Percentiles rank a stretch among this genome's conserved stretches.
Evolutionary conservation across 2,888 invertebrate genomes (phyloP).

Genomic region (Buathra laborator): DNA sequence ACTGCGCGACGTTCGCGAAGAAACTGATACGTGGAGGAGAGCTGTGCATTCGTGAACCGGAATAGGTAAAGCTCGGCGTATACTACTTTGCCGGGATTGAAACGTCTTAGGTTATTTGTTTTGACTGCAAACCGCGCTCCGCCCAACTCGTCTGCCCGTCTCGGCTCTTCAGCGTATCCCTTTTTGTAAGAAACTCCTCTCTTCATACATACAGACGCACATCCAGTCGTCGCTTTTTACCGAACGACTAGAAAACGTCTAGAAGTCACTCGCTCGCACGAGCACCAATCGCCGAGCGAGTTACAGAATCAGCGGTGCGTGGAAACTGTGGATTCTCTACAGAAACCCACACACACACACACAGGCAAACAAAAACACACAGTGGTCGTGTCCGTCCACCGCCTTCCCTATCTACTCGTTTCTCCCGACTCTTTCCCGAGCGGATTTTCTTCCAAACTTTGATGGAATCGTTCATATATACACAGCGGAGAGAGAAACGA

Average conservation of each 20-base stretch:
- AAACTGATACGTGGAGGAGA: neutral
- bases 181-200: conserved; percentile 54
- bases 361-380: neutral
- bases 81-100: conserved; percentile 75
- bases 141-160: conserved; percentile 79
- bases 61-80: conserved; percentile 64
- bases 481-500: conserved; percentile 10
- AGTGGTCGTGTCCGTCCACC: neutral
- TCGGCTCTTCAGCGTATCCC: conserved; percentile 63
- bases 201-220: conserved; percentile 16
- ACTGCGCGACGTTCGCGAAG: neutral
- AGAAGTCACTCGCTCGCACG: conserved; percentile 36
- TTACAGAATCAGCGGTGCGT: conserved; percentile 64
- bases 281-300: conserved; percentile 47
- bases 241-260: conserved; percentile 33
- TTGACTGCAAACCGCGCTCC: conserved; percentile 79
- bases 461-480: conserved; percentile 43
- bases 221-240: conserved; percentile 55
- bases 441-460: conserved; percentile 30
- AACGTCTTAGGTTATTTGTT: conserved; percentile 83
- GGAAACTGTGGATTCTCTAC: conserved; percentile 47
- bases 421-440: conserved; percentile 13
- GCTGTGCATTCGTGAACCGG: conserved; percentile 9
- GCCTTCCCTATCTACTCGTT: conserved; percentile 30
- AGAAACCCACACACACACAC: neutral